A percentile compares a stretch with the other conserved stretches of the same genome.
Conservation (phyloP, 1,140 invertebrate species). For the Dinoponera quadriceps region DNA sequence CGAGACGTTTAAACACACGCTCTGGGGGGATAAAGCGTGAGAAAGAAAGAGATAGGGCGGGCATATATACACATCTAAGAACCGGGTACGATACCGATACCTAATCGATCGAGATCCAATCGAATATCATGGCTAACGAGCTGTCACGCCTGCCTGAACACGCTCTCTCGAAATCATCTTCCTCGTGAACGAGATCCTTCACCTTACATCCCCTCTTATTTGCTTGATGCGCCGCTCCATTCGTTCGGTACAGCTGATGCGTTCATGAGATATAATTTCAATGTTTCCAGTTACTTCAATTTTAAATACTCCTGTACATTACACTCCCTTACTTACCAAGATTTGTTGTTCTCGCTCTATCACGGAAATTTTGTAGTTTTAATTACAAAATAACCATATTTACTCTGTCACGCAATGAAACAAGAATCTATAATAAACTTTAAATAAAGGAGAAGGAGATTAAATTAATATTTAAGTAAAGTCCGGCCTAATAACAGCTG, state of each 20-base stretch:
- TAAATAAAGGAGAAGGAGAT: too few relatives aligned
- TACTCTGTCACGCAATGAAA: not conserved
- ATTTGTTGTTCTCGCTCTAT: not conserved
- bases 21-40: constrained; percentile 58
- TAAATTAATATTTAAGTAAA: too few relatives aligned
- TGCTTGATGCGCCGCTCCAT: not conserved
- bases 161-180: constrained; percentile 69
- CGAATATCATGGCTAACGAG: constrained; percentile 77
- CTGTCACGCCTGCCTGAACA: constrained; percentile 78
- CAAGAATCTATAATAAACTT: not conserved
- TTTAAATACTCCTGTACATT: not conserved
- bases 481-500: too few relatives aligned
- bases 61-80: constrained; percentile 66
- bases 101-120: constrained; percentile 77
- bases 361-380: not conserved
- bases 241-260: constrained; percentile 34
- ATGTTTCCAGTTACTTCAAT: not conserved
- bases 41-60: constrained; percentile 15
- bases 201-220: constrained; percentile 42
- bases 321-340: constrained; percentile 1
- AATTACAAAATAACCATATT: not conserved
- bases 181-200: constrained; percentile 63
- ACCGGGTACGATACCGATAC: constrained; percentile 70
- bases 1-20: constrained; percentile 64
- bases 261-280: constrained; percentile 6